A percentile compares a stretch with the other conserved stretches of the same genome.
Conservation (phyloP, 2,888 invertebrate genomes). For the Pterostichus madidus region DNA sequence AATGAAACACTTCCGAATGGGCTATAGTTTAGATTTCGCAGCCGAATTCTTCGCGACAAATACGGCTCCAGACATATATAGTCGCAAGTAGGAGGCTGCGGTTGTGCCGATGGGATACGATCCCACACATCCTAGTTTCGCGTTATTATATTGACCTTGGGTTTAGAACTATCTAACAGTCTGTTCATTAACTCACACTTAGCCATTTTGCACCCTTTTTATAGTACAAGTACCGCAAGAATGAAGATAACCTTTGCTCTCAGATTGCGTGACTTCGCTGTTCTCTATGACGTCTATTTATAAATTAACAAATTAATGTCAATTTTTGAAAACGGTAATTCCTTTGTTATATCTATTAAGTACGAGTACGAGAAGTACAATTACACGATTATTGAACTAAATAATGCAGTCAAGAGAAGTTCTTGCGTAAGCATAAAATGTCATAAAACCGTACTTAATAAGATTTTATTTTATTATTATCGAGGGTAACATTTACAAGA, state of each 20-base stretch:
- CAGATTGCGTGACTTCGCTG: slow-evolving; percentile 17
- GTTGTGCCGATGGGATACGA: not conserved
- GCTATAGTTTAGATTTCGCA: not conserved
- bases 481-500: too few species aligned
- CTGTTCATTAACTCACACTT: slow-evolving; percentile 1
- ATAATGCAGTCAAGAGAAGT: too few species aligned
- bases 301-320: slow-evolving; percentile 10
- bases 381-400: too few species aligned
- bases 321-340: not conserved
- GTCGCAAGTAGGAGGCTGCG: slow-evolving; percentile 23
- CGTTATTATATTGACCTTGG: slow-evolving; percentile 32
- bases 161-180: slow-evolving; percentile 27
- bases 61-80: slow-evolving; percentile 38
- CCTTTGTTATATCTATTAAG: not conserved
- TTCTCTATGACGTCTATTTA: not conserved
- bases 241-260: slow-evolving; percentile 6
- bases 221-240: slow-evolving; percentile 8
- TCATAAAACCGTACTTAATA: too few species aligned
- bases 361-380: too few species aligned
- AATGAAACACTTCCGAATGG: not conserved
- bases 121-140: slow-evolving; percentile 35
- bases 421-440: too few species aligned
- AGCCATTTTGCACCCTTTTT: slow-evolving; percentile 25
- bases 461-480: too few species aligned
- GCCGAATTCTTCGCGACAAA: slow-evolving; percentile 14